phyloP scores from a whole-genome alignment of 2,113 vertebrate genomes.

The Argyrosomus japonicus region DNA sequence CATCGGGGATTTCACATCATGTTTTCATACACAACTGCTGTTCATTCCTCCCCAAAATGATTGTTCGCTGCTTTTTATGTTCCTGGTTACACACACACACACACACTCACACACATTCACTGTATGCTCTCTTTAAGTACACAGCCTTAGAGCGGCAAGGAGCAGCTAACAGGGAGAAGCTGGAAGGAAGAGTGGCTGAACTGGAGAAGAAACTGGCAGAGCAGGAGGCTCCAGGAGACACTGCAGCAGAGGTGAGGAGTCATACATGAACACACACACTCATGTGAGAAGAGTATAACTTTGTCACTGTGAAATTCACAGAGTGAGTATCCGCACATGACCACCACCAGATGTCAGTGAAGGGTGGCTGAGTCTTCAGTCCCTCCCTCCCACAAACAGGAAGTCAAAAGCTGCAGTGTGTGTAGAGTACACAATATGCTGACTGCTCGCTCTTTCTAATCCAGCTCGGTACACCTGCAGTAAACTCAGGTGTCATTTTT shows the following conservation, averaged over 20 bases:
- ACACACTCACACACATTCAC: background rate
- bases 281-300: background rate
- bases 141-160: slow-evolving; percentile 76
- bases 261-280: background rate
- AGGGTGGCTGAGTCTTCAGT: background rate
- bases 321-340: background rate
- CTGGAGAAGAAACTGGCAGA: slow-evolving; percentile 72
- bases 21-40: background rate
- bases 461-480: background rate
- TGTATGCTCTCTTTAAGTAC: slow-evolving; percentile 52
- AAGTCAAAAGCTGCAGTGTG: background rate
- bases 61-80: background rate
- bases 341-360: slow-evolving; percentile 4
- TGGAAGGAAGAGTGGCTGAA: slow-evolving; percentile 73
- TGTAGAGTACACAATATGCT: background rate
- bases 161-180: slow-evolving; percentile 38
- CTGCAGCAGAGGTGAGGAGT: slow-evolving; percentile 87
- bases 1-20: background rate
- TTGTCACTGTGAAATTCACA: background rate
- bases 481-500: background rate
- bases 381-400: background rate
- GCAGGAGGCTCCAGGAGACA: slow-evolving; percentile 64
- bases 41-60: background rate
- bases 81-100: background rate
- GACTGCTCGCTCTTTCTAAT: background rate